Base-by-base conservation (phyloP, 2,888 invertebrate species). In the Caenorhabditis sp. region DNA sequence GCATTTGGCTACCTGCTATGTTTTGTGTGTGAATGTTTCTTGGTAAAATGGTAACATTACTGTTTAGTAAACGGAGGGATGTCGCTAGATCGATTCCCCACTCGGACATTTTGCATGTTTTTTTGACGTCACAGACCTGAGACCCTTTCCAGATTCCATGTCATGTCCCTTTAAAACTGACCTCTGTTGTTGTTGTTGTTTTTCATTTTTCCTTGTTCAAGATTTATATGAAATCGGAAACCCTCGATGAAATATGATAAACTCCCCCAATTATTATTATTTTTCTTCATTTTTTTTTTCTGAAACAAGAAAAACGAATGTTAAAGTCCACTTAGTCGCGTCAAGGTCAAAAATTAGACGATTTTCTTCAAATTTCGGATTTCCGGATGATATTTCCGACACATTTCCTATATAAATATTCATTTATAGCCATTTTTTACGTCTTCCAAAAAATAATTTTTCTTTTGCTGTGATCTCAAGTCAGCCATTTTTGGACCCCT, bases 141-240 rank as follows among this genome's bases (percentile, higher is more conserved):
- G n/a, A n/a, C n/a, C n/a, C n/a, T n/a, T n/a, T n/a, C n/a, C n/a
- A n/a, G n/a, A n/a, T n/a, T n/a, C n/a, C n/a, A n/a, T 31, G 5
- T 10, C 10, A 31, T 31, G 31, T 31, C 10, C 31, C 31, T 31
- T 31, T 31, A 31, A 31, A 7, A 4, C 4, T 7, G 31, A 7
- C 4, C 53, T 65, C 53, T 53, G 43, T 54, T 59, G 52, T 53
- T 54, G 52, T 58, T 59, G 52, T 59, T 21, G 50, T 54, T 61
- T 27, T 65, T 58, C 50, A 27, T 52, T 26, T 25, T 10, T 58
- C 27, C 25, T 49, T 54, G 17, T 49, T 56, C 26, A 50, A n/a
- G 12, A 27, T 60, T 27, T 62, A 54, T 49, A 57, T 38, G 49
- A 58, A 58, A 50, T 64, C 23, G 23, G 58, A 57, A 57, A 64